phyloP scores from a whole-genome alignment of 1,140 invertebrate species.

The Notospermus geniculatus region DNA sequence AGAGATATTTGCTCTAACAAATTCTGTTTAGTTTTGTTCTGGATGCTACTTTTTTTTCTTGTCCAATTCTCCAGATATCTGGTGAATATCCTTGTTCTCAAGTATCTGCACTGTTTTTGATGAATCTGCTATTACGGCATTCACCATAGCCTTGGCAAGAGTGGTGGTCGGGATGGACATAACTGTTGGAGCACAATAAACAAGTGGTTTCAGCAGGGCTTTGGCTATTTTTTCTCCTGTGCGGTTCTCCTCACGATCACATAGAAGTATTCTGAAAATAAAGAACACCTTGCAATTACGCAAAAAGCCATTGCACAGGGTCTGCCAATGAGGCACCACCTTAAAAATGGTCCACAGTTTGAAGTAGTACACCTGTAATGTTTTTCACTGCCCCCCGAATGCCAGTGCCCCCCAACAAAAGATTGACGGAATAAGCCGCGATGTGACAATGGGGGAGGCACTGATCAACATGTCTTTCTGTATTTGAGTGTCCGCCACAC shows the following conservation, averaged over 20 bases:
- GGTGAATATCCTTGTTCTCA: slow-evolving; percentile 50
- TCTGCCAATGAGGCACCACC: not conserved
- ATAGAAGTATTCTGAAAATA: slow-evolving; percentile 42
- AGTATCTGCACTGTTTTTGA: slow-evolving; percentile 33
- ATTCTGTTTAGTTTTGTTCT: not conserved
- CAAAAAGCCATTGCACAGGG: not conserved
- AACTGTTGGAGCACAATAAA: slow-evolving; percentile 45
- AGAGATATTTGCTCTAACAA: too few relatives aligned
- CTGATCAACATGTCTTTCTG: too few relatives aligned
- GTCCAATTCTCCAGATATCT: slow-evolving; percentile 27
- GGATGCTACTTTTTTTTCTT: not conserved
- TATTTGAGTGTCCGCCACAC: too few relatives aligned
- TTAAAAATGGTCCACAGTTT: not conserved
- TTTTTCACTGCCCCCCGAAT: too few relatives aligned
- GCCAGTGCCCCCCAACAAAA: too few relatives aligned
- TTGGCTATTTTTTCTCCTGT: slow-evolving; percentile 38
- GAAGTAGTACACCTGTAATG: too few relatives aligned
- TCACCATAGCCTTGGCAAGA: slow-evolving; percentile 46
- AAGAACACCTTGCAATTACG: slow-evolving; percentile 10
- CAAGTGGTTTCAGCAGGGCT: slow-evolving; percentile 41
- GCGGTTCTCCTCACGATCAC: slow-evolving; percentile 43
- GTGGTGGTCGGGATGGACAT: slow-evolving; percentile 42
- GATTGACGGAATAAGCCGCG: too few relatives aligned
- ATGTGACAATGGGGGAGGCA: too few relatives aligned
- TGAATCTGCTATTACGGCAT: slow-evolving; percentile 30